Percentiles rank a stretch among this genome's conserved stretches.
Conservation (phyloP, 2,797 vertebrate species). For the Pelodytes ibericus region DNA sequence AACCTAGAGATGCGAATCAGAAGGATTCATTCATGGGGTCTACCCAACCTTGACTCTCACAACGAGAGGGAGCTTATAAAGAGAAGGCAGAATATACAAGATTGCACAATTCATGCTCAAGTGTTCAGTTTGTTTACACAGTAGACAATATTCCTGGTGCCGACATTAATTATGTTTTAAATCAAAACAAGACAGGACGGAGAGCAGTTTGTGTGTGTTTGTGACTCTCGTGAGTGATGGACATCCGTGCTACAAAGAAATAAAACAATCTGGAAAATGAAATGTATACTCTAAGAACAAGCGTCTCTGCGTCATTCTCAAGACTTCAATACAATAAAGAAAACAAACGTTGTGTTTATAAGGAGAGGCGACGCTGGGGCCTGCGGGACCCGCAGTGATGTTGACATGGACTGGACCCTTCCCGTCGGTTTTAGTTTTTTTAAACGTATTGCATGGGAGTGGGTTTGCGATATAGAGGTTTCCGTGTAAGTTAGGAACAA, state of each 20-base stretch:
- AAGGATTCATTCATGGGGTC: too few relatives aligned
- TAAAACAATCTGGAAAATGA: not conserved
- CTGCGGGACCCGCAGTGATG: not conserved
- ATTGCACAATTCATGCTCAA: conserved; percentile 19
- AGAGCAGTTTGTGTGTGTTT: conserved; percentile 23
- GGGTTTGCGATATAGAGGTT: too few relatives aligned
- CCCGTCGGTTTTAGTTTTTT: too few relatives aligned
- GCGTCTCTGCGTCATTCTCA: conserved; percentile 38
- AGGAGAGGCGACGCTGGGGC: not conserved
- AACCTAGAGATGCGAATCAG: too few relatives aligned
- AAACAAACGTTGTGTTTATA: conserved; percentile 4
- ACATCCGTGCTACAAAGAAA: conserved; percentile 16
- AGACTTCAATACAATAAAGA: conserved; percentile 21
- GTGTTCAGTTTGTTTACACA: not conserved
- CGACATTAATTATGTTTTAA: conserved; percentile 32
- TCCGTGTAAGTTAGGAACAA: too few relatives aligned
- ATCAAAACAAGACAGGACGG: conserved; percentile 26
- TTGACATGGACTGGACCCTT: not conserved
- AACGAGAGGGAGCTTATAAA: conserved; percentile 29
- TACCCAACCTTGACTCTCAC: conserved; percentile 1
- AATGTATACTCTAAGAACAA: conserved; percentile 34
- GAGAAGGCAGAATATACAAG: conserved; percentile 44
- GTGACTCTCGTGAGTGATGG: conserved; percentile 13
- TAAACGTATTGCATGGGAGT: too few relatives aligned
- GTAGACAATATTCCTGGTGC: conserved; percentile 35